Percentiles rank a stretch among this genome's conserved stretches.
Evolutionary conservation across 2,113 vertebrate genomes (phyloP).

Genomic region (Steatornis caripensis): DNA sequence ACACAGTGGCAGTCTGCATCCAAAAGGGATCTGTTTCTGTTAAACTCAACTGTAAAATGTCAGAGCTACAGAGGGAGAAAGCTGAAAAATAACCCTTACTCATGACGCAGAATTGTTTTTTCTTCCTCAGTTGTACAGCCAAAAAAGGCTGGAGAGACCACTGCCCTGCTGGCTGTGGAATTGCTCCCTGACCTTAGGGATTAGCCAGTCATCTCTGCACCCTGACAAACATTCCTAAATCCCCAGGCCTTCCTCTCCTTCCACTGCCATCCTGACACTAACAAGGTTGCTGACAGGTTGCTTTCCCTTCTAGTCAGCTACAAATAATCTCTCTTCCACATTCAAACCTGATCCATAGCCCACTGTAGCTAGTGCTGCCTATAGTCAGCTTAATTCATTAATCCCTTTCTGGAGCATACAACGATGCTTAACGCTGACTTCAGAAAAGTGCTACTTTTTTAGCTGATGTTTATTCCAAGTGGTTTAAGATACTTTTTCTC

Average conservation of each 20-base stretch:
- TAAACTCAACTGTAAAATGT: background rate
- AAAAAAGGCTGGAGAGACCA: background rate
- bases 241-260: background rate
- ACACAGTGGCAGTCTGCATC: background rate
- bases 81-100: background rate
- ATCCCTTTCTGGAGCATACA: background rate
- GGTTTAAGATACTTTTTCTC: background rate
- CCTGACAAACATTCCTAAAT: background rate
- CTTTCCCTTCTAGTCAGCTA: background rate
- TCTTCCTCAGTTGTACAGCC: background rate
- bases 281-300: background rate
- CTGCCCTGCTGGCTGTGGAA: background rate
- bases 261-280: background rate
- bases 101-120: background rate
- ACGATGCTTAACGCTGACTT: background rate
- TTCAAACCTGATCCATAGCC: background rate
- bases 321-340: background rate
- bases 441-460: background rate
- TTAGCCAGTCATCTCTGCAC: background rate
- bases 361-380: background rate
- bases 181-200: background rate
- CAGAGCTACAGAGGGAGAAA: background rate
- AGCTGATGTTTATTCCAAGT: background rate
- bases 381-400: background rate
- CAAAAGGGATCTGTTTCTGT: background rate